Base-by-base conservation (phyloP, 2,113 vertebrate genomes). In the Platycercus adscitus region DNA sequence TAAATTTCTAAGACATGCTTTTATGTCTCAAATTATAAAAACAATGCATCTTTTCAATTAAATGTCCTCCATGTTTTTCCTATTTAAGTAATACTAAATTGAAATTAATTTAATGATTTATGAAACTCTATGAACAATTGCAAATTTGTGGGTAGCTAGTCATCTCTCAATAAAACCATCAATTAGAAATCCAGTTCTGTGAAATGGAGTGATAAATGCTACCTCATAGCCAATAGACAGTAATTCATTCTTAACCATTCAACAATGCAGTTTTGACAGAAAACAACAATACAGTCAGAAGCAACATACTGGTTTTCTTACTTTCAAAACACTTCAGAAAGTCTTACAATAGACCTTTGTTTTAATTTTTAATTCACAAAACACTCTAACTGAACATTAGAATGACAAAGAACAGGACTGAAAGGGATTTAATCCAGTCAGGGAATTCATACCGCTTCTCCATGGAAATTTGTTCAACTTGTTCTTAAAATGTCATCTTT, bases 21-120 rank as follows among this genome's bases (percentile, higher is more conserved):
- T 68, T 23, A 28, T 7, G 11, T 24, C 37, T 89, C 55, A 71
- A 75, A 92, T 81, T 58, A 84, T 20, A 78, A 79, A 91, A 94
- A 44, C 14, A 92, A 84, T 78, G 92, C 49, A 81, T 64, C 56
- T 88, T 78, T 80, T 80, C 24, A 93, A 46, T 72, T 95, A 88
- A 73, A 50, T 26, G 73, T 41, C 85, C 64, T 89, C 56, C 91
- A 46, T 53, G 43, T n/a, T 92, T 89, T 41, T 61, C 81, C 46
- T 91, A 68, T 56, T 95, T 93, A 95, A 81, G n/a, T 95, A 94
- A 72, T 37, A 96, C 17, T 70, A 87, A 77, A 37, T 7, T 77
- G 69, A 97, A 97, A 92, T 63, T 89, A 94, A 92, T 92, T 89
- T 79, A 4, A 46, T 18, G 8, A 29, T 75, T 90, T 68, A 79